Base-by-base conservation (phyloP, 1,140 invertebrate genomes). In the Ephestia elutella region DNA sequence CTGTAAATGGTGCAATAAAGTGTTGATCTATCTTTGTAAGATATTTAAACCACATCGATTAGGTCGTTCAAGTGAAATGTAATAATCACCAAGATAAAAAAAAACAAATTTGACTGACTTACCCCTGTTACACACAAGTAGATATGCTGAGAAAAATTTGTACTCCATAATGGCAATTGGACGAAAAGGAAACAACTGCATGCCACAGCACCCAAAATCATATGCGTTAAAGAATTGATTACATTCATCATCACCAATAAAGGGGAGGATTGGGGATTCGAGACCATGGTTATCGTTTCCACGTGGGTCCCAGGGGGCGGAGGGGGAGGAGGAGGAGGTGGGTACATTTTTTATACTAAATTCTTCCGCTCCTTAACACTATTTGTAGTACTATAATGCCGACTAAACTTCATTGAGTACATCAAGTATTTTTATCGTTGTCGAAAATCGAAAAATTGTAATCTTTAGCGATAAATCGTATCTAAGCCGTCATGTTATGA, bases 81-180 rank as follows among this genome's bases (percentile, higher is more conserved):
- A 25, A 25, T 25, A 25, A 7, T 25, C 21, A 25, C 2, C 7
- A 25, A 7, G 7, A n/a, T n/a, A 25, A 25, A 25, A 7, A 25
- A 25, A 25, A 2, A 25, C 21, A 25, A 25, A 25, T 7, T 25
- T 25, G 7, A 25, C 7, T 25, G 7, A 75, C 70, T 70, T 63
- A 75, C 70, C 19, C 70, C 73, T 49, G 60, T 54, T 51, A 60
- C 62, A 62, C 68, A 70, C 15, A 75, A 60, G 56, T 63, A 63
- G 11, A 70, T 62, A 57, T 70, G 67, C 49, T 59, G 50, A 32
- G 35, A 38, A 54, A 60, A 19, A 32, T n/a, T 2, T 8, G 38
- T 15, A 44, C 15, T 44, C 38, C 38, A 44, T 15, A 25, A 28
- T 57, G 19, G 20, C 19, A 32, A 5, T 15, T 28, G 28, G 38